Base-by-base conservation (phyloP, 2,888 invertebrate genomes). In the Tachina grossa region DNA sequence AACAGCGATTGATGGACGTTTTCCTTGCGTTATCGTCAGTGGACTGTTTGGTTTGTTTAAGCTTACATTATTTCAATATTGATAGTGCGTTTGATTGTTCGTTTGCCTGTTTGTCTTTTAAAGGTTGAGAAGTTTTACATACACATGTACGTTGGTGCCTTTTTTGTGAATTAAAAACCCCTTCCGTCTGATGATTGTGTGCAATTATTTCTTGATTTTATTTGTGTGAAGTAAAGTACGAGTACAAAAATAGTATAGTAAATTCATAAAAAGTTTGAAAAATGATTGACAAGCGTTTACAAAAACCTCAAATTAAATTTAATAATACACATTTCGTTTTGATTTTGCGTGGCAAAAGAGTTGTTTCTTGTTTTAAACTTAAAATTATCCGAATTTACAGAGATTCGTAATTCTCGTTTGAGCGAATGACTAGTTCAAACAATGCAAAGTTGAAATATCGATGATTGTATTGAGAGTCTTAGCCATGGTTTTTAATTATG, bases 211-310 rank as follows among this genome's bases (percentile, higher is more conserved):
- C 16, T 59, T 83, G 31, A 39, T 41, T 61, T 41, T 16, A 9
- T 31, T 65, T 63, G 43, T 49, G 31, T 55, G 13, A 31, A 31
- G 31, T 55, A 13, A 31, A 31, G 31, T 31, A 6, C 31, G 53
- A 65, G 65, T 65, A 53, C 9, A 55, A 13, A 75, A 6, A 61
- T 43, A 61, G n/a, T n/a, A 41, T 41, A 61, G 2, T 59, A n/a
- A 63, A 72, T 79, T 72, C 47, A 65, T 63, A 55, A 72, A 79
- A 65, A 14, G 39, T 68, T 63, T 61, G 57, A 47, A 22, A 71
- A 49, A 69, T 81, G 77, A 85, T 85, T 85, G 82, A 82, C 82
- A 85, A 82, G 82, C 78, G 55, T 85, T 82, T 75, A 79, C 53
- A 75, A 82, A 84, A 78, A 59, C 53, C 47, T 47, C 53, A 79